phyloP scores from a whole-genome alignment of 2,797 vertebrate genomes.

The Argya squamiceps region DNA sequence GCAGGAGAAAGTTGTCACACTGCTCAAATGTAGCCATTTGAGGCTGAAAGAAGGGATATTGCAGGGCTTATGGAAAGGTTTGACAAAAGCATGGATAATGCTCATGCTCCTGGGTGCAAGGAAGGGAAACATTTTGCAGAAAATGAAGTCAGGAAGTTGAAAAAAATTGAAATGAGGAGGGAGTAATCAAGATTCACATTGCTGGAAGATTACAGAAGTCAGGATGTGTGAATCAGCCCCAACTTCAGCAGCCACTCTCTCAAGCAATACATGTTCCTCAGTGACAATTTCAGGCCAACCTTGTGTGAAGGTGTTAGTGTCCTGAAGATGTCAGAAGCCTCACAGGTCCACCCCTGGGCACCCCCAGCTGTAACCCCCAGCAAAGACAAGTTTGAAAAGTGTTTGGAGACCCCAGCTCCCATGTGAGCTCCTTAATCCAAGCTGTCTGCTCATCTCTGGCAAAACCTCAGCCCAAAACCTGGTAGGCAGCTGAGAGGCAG shows the following conservation, averaged over 20 bases:
- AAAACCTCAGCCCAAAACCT: background rate
- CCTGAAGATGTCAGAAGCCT: background rate
- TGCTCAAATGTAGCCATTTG: background rate
- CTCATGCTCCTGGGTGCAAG: background rate
- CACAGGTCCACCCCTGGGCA: background rate
- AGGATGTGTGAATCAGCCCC: background rate
- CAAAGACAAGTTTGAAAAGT: background rate
- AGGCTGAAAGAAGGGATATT: background rate
- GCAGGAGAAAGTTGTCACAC: background rate
- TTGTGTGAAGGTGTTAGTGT: accelerated
- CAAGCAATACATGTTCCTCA: background rate
- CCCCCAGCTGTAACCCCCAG: background rate
- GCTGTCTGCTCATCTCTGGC: background rate
- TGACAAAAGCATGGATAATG: background rate
- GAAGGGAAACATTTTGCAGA: background rate
- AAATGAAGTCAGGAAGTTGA: background rate
- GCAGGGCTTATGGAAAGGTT: background rate
- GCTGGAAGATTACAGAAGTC: background rate
- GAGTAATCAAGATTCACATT: background rate
- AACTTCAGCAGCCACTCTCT: background rate
- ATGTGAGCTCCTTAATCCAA: background rate
- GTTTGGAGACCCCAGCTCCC: background rate
- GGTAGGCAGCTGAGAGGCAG: background rate
- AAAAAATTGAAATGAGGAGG: background rate
- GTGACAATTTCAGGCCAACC: background rate